Base-by-base conservation (phyloP, 1,140 invertebrate species). In the Arctopsyche grandis region DNA sequence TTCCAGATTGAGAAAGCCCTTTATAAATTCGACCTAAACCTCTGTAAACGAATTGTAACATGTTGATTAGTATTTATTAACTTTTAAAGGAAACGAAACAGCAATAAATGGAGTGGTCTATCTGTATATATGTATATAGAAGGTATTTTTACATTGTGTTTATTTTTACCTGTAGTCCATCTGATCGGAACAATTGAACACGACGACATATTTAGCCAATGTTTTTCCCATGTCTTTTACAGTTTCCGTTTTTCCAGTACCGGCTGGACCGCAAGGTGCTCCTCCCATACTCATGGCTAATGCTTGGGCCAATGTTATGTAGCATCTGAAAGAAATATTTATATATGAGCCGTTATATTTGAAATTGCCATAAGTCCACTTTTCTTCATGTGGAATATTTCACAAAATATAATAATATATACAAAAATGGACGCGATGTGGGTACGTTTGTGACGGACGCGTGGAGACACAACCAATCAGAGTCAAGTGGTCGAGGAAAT, bases 221-320 rank as follows among this genome's bases (percentile, higher is more conserved):
- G 97, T 98, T 87, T 98, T 97, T 0, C 97, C 98, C 97, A 99
- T 99, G 84, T 99, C 98, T 88, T 99, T 99, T 0, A 96, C 94
- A 0, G 97, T 99, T 88, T 99, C 98, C 0, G 97, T 99, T 88
- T 99, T 99, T 0, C 97, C 97, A 0, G 97, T 99, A 16, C 97
- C 97, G 0, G 97, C 97, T 7, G 97, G 97, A 0, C 97, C 98
- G 84, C 96, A 97, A 0, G 97, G 97, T 5, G 96, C 95, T 0
- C 97, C 97, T 38, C 98, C 98, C 96, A 98, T 98, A 77, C 95
- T 97, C 93, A 99, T 96, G 0, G 96, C 94, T 38, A 99, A 87
- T 0, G 97, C 97, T 90, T 99, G 98, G 0, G 97, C 97, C 44
- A 99, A 86, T 0, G 97, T 99, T 80, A 99, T 99, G 86, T 99